Base-by-base conservation (phyloP, 1,140 invertebrate species). In the Stratiolaelaps scimitus region DNA sequence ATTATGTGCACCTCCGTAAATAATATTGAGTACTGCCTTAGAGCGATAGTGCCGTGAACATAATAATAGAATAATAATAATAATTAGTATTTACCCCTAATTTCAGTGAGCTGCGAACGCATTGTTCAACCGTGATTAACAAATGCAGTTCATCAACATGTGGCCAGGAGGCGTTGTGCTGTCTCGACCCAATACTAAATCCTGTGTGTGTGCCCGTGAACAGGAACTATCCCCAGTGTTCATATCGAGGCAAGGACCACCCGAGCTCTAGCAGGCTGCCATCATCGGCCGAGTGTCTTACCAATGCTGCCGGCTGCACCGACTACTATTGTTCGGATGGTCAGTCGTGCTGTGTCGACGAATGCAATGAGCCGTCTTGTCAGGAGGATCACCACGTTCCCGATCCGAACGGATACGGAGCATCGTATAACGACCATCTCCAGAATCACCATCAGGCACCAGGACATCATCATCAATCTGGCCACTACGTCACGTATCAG, bases 61-160 rank as follows among this genome's bases (percentile, higher is more conserved):
- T n/a, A n/a, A n/a, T n/a, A n/a, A n/a, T n/a, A n/a, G 34, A 40
- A 4, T 40, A 40, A 4, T 40, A 40, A 10, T 10, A 40, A 10
- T 40, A 40, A 10, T 40, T 40, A 40, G 4, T 4, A 40, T 40
- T 40, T 40, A 10, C 10, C 10, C 4, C 10, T 4, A 40, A 40
- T 48, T 48, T 15, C 26, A 48, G 47, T 48, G 47, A 48, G 47
- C 47, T 48, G 15, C 47, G 15, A 20, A 26, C 23, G 15, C n/a
- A 60, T 48, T 48, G 47, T 28, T 48, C 47, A 19, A 48, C 5
- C 4, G 47, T 48, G 23, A 60, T 2, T 13, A 26, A 60, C 34
- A 26, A 60, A 23, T 60, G 53, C 47, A 48, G 47, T 60, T 2
- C 53, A 29, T 60, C 53, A 5, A 20, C 15, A 60, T 60, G 53